phyloP scores from a whole-genome alignment of 2,888 invertebrate genomes.

The Archaeoteleia sp. region DNA sequence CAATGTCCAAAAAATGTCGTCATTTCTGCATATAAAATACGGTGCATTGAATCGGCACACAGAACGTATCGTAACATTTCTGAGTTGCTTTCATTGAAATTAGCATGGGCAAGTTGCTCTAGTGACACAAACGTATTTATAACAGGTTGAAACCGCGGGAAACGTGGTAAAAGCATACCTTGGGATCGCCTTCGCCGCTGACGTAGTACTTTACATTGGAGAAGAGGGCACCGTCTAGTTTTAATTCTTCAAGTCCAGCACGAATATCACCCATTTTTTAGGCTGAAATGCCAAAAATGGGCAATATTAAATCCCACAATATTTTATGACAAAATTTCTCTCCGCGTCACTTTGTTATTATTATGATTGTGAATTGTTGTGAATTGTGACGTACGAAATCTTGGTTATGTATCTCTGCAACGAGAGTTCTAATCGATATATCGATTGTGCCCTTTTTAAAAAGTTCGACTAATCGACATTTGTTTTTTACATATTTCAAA shows the following conservation, averaged over 20 bases:
- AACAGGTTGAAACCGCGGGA: slow-evolving; percentile 49
- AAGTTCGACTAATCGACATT: too few species aligned
- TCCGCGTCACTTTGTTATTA: slow-evolving; percentile 70
- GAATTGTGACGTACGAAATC: slow-evolving; percentile 34
- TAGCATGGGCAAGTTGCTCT: too few species aligned
- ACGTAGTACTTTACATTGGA: slow-evolving; percentile 89
- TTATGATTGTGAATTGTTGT: slow-evolving; percentile 62
- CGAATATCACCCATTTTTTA: slow-evolving; percentile 74
- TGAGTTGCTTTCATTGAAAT: too few species aligned
- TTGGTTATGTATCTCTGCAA: slow-evolving; percentile 59
- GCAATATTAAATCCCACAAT: slow-evolving; percentile 50
- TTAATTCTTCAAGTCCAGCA: slow-evolving; percentile 74
- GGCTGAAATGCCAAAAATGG: slow-evolving; percentile 44
- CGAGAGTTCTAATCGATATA: too few species aligned
- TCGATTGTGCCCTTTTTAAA: too few species aligned
- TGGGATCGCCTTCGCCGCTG: slow-evolving; percentile 80
- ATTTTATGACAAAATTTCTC: slow-evolving; percentile 63
- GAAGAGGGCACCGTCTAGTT: slow-evolving; percentile 81
- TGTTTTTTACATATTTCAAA: too few species aligned
- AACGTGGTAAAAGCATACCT: slow-evolving; percentile 58
- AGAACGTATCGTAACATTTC: too few species aligned
- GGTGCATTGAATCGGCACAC: too few species aligned
- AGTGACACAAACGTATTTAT: too few species aligned
- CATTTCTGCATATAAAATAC: too few species aligned
- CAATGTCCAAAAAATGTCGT: too few species aligned